These are phyloP conservation scores for Phyllostomus hastatus DNA, from an alignment of 2,113 vertebrate species.

Conservation along the genomic window DNA sequence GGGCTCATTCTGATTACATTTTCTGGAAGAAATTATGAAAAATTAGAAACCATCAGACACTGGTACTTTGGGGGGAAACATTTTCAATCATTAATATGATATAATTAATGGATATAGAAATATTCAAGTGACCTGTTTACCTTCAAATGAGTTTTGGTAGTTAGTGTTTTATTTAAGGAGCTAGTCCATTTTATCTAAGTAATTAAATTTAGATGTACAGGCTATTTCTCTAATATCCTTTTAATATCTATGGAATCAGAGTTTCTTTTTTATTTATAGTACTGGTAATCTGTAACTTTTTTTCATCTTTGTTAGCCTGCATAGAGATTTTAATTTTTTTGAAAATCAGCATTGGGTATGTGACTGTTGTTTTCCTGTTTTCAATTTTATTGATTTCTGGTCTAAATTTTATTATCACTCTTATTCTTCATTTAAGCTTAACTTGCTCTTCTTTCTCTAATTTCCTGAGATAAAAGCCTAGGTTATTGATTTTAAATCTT, in stretches of 20 bases:
- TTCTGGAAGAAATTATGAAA: background rate
- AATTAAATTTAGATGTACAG: background rate
- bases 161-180: background rate
- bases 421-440: background rate
- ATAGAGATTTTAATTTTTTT: background rate
- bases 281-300: background rate
- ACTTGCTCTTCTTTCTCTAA: background rate
- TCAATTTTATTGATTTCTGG: background rate
- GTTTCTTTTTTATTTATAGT: background rate
- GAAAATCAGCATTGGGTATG: background rate
- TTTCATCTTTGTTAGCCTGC: background rate
- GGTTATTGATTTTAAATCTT: background rate
- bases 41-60: background rate
- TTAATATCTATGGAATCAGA: background rate
- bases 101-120: background rate
- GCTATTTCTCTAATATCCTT: background rate
- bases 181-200: background rate
- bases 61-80: background rate
- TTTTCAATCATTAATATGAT: background rate
- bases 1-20: background rate
- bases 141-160: background rate
- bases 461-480: background rate
- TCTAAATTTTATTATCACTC: background rate
- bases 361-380: background rate
- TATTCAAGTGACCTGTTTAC: background rate